Evolutionary conservation across 2,888 invertebrate genomes (phyloP).

Genomic region (Habrosyne pyritoides): DNA sequence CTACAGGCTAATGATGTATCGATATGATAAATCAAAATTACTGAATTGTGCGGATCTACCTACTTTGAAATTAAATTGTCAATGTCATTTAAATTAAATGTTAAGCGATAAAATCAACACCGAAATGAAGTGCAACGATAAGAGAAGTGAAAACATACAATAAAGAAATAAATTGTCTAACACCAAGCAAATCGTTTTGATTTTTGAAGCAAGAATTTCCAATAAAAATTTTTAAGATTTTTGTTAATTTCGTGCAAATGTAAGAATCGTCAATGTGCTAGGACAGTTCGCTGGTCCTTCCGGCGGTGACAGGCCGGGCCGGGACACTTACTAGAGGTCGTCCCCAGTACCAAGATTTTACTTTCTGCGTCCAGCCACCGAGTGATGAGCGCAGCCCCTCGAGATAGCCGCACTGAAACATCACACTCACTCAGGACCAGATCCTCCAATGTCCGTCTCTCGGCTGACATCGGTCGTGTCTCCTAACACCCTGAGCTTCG

Average conservation of each 20-base stretch:
- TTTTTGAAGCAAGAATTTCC: slow-evolving; percentile 75
- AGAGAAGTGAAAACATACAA: slow-evolving; percentile 72
- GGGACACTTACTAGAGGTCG: slow-evolving; percentile 96
- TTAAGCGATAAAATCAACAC: slow-evolving; percentile 64
- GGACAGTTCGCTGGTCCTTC: slow-evolving; percentile 73
- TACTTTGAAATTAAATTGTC: slow-evolving; percentile 56
- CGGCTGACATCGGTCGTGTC: slow-evolving; percentile 25
- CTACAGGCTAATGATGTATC: slow-evolving; percentile 73
- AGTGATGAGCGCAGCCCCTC: slow-evolving; percentile 97
- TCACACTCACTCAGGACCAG: slow-evolving; percentile 81
- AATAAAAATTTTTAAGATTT: slow-evolving; percentile 54
- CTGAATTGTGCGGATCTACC: slow-evolving; percentile 53
- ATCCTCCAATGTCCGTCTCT: slow-evolving; percentile 46
- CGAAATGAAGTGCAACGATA: slow-evolving; percentile 77
- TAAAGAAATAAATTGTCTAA: slow-evolving; percentile 63
- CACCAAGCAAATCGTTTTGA: slow-evolving; percentile 74
- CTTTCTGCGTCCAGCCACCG: slow-evolving; percentile 98
- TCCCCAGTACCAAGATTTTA: slow-evolving; percentile 98
- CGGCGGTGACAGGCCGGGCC: slow-evolving; percentile 74
- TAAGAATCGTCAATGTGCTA: slow-evolving; percentile 79
- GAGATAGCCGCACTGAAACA: slow-evolving; percentile 95
- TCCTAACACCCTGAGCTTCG: slow-evolving; percentile 17
- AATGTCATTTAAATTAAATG: slow-evolving; percentile 46
- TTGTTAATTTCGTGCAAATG: slow-evolving; percentile 76
- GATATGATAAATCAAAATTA: slow-evolving; percentile 55